phyloP scores from a whole-genome alignment of 1,140 invertebrate genomes.

The Nebria ingens region DNA sequence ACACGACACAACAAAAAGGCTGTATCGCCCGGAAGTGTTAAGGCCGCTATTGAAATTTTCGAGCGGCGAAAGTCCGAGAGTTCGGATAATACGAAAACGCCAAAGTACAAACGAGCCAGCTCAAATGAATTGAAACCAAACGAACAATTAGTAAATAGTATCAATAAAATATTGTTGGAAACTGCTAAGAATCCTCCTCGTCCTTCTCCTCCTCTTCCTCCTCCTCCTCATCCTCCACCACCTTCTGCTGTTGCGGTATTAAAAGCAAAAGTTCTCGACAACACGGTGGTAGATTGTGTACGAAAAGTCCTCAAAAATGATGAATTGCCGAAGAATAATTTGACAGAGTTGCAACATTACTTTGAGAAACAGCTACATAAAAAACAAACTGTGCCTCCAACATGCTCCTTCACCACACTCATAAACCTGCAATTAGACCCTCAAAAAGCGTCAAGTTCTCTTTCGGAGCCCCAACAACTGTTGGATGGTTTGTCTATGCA shows the following conservation, averaged over 20 bases:
- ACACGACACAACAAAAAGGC: slow-evolving; percentile 28
- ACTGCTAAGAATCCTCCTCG: too few relatives aligned
- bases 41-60: slow-evolving; percentile 36
- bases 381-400: slow-evolving; percentile 15
- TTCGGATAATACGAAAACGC: not conserved
- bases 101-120: slow-evolving; percentile 4
- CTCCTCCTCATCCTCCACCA: too few relatives aligned
- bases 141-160: too few relatives aligned
- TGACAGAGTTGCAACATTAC: not conserved
- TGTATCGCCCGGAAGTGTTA: slow-evolving; percentile 27
- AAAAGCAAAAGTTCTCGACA: slow-evolving; percentile 34
- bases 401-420: too few relatives aligned
- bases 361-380: slow-evolving; percentile 10
- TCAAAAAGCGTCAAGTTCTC: too few relatives aligned
- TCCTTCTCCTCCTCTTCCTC: too few relatives aligned
- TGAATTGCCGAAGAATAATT: not conserved
- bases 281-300: slow-evolving; percentile 21
- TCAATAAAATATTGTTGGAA: too few relatives aligned
- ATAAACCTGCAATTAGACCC: too few relatives aligned
- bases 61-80: slow-evolving; percentile 24
- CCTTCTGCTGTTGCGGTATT: too few relatives aligned
- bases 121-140: too few relatives aligned
- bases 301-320: slow-evolving; percentile 10
- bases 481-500: too few relatives aligned
- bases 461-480: too few relatives aligned